Evolutionary conservation across 2,113 vertebrate genomes (phyloP).

Genomic region (Chrysochloris asiatica): DNA sequence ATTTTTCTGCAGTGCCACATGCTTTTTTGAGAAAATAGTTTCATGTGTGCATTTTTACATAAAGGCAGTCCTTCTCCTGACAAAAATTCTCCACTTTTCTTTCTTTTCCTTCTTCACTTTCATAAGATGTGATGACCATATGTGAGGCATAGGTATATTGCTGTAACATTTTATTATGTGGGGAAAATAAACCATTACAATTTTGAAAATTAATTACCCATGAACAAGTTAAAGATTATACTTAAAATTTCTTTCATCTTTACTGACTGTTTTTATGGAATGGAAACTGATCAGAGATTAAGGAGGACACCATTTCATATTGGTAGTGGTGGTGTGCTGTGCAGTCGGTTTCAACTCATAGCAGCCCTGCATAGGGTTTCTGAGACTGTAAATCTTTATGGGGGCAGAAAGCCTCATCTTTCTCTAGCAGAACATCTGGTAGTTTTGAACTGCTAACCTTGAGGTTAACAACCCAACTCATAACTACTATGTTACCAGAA

Average conservation of each 20-base stretch:
- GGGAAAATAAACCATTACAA: background rate
- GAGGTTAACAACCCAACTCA: no score
- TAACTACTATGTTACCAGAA: no score
- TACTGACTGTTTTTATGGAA: background rate
- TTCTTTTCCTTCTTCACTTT: background rate
- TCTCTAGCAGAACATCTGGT: no score
- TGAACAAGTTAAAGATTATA: background rate
- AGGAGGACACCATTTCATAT: constrained; percentile 1
- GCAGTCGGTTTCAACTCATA: no score
- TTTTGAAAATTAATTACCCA: constrained; percentile 14
- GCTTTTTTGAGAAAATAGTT: background rate
- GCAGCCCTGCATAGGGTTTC: no score
- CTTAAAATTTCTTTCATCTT: background rate
- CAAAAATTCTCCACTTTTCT: background rate
- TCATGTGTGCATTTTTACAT: background rate
- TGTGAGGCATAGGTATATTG: background rate
- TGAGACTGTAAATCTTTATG: no score
- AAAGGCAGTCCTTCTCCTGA: background rate
- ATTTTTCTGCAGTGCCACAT: no score
- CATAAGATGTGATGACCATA: background rate
- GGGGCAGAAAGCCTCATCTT: no score
- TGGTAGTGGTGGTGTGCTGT: no score
- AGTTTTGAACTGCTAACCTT: no score
- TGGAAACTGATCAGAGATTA: background rate
- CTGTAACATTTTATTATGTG: background rate